Evolutionary conservation across 1,140 invertebrate species (phyloP).

Genomic region (Wiebesia pumilae): DNA sequence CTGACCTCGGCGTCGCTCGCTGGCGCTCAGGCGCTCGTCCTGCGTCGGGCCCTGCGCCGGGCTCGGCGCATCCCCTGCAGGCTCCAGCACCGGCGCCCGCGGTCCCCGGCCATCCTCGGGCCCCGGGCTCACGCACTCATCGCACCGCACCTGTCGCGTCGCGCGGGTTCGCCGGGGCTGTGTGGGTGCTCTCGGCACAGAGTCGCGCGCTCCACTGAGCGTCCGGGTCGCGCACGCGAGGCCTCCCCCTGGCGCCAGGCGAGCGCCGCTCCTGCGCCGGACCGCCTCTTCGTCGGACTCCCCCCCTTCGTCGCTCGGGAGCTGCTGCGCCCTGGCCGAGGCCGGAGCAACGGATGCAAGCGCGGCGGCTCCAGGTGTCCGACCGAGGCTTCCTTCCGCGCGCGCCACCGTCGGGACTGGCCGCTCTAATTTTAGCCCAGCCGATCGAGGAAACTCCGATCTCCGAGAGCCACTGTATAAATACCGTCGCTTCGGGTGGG

Average conservation of each 20-base stretch:
- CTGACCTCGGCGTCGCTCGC: not conserved
- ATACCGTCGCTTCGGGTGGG: too few relatives aligned
- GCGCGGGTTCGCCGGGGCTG: not conserved
- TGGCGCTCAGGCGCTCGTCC: constrained; percentile 6
- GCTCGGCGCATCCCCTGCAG: constrained; percentile 29
- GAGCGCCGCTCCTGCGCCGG: constrained; percentile 27
- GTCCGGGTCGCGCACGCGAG: constrained; percentile 21
- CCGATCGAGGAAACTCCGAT: not conserved
- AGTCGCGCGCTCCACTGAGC: constrained; percentile 47
- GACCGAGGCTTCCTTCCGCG: too few relatives aligned
- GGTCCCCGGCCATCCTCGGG: not conserved
- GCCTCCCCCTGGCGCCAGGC: constrained; percentile 25
- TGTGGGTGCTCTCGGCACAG: constrained; percentile 7
- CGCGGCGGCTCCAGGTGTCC: not conserved
- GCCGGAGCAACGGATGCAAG: not conserved
- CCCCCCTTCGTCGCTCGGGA: not conserved
- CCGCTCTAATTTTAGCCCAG: not conserved
- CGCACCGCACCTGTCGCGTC: not conserved
- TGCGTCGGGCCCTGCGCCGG: constrained; percentile 34
- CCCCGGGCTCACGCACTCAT: not conserved
- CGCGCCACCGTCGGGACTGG: too few relatives aligned
- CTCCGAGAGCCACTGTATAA: too few relatives aligned
- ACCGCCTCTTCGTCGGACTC: not conserved
- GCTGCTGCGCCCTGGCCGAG: not conserved
- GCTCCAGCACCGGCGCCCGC: not conserved